A percentile compares a stretch with the other conserved stretches of the same genome.
phyloP scores from a whole-genome alignment of 2,888 invertebrate genomes.

The Drosophila paranaensis region DNA sequence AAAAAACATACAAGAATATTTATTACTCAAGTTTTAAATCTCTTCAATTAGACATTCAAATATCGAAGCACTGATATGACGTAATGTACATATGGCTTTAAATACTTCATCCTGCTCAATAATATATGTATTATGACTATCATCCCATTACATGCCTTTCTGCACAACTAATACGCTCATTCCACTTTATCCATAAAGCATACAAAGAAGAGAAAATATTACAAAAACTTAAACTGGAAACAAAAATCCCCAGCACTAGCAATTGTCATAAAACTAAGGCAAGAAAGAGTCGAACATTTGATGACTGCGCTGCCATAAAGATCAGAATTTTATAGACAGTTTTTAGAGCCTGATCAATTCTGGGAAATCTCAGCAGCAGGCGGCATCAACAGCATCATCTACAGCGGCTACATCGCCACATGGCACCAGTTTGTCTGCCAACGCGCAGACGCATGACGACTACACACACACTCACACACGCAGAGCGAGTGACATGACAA shows the following conservation, averaged over 20 bases:
- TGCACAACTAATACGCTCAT: background rate
- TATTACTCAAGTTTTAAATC: too few species aligned
- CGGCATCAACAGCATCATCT: conserved; percentile 4
- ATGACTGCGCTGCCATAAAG: conserved; percentile 56
- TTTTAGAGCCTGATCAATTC: conserved; percentile 43
- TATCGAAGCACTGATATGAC: background rate
- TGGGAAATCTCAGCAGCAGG: conserved; percentile 38
- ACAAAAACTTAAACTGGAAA: conserved; percentile 24
- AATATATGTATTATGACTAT: too few species aligned
- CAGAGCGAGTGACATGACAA: conserved; percentile 49
- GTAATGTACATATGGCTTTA: too few species aligned
- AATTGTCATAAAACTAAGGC: conserved; percentile 46
- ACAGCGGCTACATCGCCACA: conserved; percentile 38
- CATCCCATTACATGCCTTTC: too few species aligned
- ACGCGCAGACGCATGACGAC: conserved; percentile 56
- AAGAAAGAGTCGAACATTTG: conserved; percentile 20
- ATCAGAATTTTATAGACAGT: conserved; percentile 62
- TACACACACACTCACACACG: conserved; percentile 25
- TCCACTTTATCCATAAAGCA: background rate
- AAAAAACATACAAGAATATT: too few species aligned
- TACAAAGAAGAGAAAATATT: conserved; percentile 26
- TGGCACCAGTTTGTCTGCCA: conserved; percentile 80
- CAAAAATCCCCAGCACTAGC: conserved; percentile 11
- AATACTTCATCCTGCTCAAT: too few species aligned
- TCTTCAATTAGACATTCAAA: background rate